Conservation (phyloP, 2,797 vertebrate species). For the Siniperca scherzeri region DNA sequence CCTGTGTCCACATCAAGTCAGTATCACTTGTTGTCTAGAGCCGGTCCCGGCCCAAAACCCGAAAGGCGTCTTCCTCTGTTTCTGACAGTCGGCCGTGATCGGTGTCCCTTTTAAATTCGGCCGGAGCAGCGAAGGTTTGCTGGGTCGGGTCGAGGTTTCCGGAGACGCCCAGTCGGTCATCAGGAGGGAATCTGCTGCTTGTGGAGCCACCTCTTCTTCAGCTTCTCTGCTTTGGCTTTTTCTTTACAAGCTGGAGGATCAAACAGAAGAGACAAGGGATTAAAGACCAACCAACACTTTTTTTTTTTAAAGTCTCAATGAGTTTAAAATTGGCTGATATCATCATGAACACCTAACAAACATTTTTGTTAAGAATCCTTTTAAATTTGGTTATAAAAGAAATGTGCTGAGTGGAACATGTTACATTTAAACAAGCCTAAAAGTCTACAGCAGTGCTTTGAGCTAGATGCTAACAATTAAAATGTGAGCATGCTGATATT, state of each 20-base stretch:
- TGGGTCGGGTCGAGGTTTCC: background rate
- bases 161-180: conserved; percentile 32
- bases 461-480: too few species aligned
- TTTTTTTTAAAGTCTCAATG: too few species aligned
- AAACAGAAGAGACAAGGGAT: background rate
- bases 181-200: conserved; percentile 70
- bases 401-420: too few species aligned
- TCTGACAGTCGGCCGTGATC: background rate
- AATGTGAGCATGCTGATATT: too few species aligned
- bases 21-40: background rate
- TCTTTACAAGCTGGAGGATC: conserved; percentile 81
- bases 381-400: too few species aligned
- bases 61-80: background rate
- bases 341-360: background rate
- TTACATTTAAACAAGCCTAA: too few species aligned
- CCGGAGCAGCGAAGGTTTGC: background rate
- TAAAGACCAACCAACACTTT: background rate
- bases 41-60: background rate
- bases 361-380: too few species aligned
- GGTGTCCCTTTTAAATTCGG: background rate
- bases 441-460: too few species aligned
- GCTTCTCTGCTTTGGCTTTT: conserved; percentile 87
- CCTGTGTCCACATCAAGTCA: background rate
- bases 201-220: conserved; percentile 88
- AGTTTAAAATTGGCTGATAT: too few species aligned